These are phyloP conservation scores for Drosophila arizonae DNA, from an alignment of 1,140 invertebrate species.

Conservation along the genomic window DNA sequence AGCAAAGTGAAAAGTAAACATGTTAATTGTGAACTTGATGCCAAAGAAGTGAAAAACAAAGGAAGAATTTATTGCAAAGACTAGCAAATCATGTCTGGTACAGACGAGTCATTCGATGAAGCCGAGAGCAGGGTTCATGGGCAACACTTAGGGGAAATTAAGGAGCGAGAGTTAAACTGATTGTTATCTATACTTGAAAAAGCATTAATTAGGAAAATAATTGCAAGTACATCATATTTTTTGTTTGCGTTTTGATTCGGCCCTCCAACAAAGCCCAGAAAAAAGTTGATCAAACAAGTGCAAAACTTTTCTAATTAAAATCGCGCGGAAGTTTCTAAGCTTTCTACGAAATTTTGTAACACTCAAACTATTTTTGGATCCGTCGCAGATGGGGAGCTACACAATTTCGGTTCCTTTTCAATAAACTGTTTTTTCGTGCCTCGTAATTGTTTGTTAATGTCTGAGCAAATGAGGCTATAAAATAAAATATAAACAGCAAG, in stretches of 20 bases:
- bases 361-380: slow-evolving; percentile 38
- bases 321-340: slow-evolving; percentile 61
- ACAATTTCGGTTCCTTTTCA: slow-evolving; percentile 14
- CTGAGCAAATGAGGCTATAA: slow-evolving; percentile 49
- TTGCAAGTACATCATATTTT: too few relatives aligned
- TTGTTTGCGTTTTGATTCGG: too few relatives aligned
- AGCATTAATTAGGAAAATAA: too few relatives aligned
- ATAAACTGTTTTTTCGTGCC: slow-evolving; percentile 16
- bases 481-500: slow-evolving; percentile 4
- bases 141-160: too few relatives aligned
- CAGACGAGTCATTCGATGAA: slow-evolving; percentile 34
- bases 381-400: too few relatives aligned
- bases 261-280: slow-evolving; percentile 12
- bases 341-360: not conserved
- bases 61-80: slow-evolving; percentile 61
- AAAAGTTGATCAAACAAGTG: slow-evolving; percentile 51
- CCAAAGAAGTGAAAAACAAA: not conserved
- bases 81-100: slow-evolving; percentile 65
- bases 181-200: too few relatives aligned
- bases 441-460: slow-evolving; percentile 65
- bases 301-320: slow-evolving; percentile 79
- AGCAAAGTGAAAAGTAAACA: slow-evolving; percentile 55
- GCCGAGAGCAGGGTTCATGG: not conserved
- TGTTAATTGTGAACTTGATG: slow-evolving; percentile 69
- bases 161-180: too few relatives aligned